Evolutionary conservation across 2,797 vertebrate genomes (phyloP).

Genomic region (Rhinichthys osculus): DNA sequence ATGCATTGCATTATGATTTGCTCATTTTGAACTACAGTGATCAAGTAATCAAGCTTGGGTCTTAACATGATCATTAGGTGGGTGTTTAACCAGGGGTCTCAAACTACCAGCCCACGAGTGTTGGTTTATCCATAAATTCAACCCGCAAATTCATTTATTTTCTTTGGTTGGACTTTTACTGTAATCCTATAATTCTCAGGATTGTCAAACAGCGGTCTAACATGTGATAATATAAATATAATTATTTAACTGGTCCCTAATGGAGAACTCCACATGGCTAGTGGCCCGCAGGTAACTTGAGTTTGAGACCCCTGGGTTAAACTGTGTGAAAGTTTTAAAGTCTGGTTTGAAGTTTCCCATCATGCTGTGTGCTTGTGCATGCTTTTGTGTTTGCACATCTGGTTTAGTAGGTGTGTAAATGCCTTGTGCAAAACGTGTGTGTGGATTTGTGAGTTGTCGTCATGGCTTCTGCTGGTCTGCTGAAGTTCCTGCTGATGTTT

Average conservation of each 20-base stretch:
- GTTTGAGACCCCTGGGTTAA: neutral
- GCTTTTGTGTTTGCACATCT: constrained; percentile 16
- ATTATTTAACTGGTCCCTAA: neutral
- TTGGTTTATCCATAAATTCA: too few species aligned
- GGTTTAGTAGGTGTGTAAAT: constrained; percentile 3
- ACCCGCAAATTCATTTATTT: too few species aligned
- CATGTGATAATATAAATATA: too few species aligned
- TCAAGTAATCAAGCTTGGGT: neutral
- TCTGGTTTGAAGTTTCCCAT: neutral
- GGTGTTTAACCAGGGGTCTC: too few species aligned
- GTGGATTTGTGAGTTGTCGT: constrained; percentile 17
- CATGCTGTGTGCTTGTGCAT: neutral
- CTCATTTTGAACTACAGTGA: neutral
- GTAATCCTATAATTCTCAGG: too few species aligned
- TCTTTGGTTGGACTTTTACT: too few species aligned
- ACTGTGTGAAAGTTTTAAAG: neutral
- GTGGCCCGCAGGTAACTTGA: neutral
- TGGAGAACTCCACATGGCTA: neutral
- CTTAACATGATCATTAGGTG: too few species aligned
- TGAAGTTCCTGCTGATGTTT: constrained; percentile 35
- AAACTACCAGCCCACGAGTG: too few species aligned
- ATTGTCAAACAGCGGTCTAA: too few species aligned
- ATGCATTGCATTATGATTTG: too few species aligned
- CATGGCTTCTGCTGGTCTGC: constrained; percentile 17
- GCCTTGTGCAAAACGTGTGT: constrained; percentile 14